These are phyloP conservation scores for Luscinia megarhynchos DNA, from an alignment of 2,797 vertebrate species.

Conservation along the genomic window DNA sequence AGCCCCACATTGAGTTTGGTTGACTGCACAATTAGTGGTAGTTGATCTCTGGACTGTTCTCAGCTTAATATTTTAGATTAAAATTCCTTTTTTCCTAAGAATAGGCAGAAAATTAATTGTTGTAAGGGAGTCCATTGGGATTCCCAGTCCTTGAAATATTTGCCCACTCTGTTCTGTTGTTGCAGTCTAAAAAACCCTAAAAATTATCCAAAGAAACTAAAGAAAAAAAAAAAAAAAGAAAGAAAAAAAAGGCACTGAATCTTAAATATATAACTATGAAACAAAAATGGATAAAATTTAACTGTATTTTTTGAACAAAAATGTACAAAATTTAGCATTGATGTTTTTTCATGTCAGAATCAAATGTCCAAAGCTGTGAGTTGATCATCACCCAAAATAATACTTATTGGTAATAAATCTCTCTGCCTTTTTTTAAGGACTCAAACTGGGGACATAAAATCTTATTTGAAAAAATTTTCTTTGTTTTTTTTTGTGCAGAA, in stretches of 20 bases:
- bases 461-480: background rate
- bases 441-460: background rate
- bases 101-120: background rate
- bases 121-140: background rate
- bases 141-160: background rate
- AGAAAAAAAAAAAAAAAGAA: background rate
- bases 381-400: background rate
- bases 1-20: background rate
- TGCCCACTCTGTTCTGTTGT: background rate
- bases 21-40: background rate
- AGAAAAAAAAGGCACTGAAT: accelerated
- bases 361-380: background rate
- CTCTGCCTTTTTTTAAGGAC: background rate
- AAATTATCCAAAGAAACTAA: background rate
- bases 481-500: background rate
- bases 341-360: background rate
- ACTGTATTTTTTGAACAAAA: background rate
- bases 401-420: background rate
- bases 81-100: background rate
- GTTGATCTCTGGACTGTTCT: background rate
- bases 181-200: background rate
- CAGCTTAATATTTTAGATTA: background rate
- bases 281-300: background rate
- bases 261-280: background rate
- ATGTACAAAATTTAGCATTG: background rate